These are phyloP conservation scores for Tetramorium parvispinum DNA, from an alignment of 1,140 invertebrate genomes.

Conservation along the genomic window DNA sequence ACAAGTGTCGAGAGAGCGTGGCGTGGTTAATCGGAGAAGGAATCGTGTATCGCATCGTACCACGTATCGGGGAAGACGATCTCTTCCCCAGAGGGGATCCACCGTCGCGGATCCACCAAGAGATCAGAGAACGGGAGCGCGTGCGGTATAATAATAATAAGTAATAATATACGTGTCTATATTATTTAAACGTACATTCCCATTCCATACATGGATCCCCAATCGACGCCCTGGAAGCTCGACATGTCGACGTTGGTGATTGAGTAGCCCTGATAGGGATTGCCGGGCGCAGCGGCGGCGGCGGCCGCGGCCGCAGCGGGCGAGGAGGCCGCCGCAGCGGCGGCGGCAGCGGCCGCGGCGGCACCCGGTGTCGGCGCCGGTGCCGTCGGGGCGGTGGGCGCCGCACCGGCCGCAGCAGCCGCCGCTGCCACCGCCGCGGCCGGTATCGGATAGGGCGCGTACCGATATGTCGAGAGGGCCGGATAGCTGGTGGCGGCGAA, in stretches of 20 bases:
- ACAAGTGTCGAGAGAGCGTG: not conserved
- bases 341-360: constrained; percentile 80
- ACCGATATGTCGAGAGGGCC: constrained; percentile 89
- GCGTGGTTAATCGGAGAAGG: not conserved
- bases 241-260: constrained; percentile 96
- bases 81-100: not conserved
- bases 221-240: constrained; percentile 95
- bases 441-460: constrained; percentile 90
- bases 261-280: constrained; percentile 92
- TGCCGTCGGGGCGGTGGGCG: constrained; percentile 83
- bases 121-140: constrained; percentile 2
- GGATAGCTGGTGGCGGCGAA: constrained; percentile 86
- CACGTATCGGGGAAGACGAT: not conserved
- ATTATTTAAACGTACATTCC: constrained; percentile 93
- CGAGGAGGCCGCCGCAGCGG: constrained; percentile 85
- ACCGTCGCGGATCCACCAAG: not conserved
- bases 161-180: not conserved
- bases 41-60: not conserved
- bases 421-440: constrained; percentile 88
- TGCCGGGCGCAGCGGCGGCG: constrained; percentile 87
- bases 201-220: constrained; percentile 95
- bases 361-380: constrained; percentile 85
- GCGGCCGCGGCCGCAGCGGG: constrained; percentile 87
- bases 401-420: constrained; percentile 85
- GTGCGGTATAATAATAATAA: not conserved